Base-by-base conservation (phyloP, 2,888 invertebrate species). In the Dugesia japonica region DNA sequence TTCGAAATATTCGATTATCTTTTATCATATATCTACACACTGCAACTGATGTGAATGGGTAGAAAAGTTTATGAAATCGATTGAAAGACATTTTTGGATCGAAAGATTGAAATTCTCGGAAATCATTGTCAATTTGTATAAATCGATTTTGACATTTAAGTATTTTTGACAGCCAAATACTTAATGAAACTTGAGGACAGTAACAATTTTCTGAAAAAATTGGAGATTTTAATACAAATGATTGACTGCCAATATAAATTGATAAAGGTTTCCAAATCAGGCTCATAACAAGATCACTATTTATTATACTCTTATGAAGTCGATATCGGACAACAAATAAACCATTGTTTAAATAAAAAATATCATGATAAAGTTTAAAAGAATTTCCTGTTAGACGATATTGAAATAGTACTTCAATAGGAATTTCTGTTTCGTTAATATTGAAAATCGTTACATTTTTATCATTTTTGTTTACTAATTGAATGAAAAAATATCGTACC, bases 11-110 rank as follows among this genome's bases (percentile, higher is more conserved):
- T 83, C 89, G 85, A 84, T 94, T 94, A 80, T 89, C 85, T 84
- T 91, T 90, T 9, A 94, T 86, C 9, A 90, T 88, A 85, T 94
- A 95, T 84, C 94, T 91, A 82, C 94, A 94, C 81, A 94, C 87
- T 81, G 93, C 93, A 79, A 91, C 82, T 78, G 90, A 89, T 83
- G 91, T 88, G 83, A 90, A 93, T 20, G 56, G 56, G 17, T 56
- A 56, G 17, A 9, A 56, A 13, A n/a, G 7, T 13, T 56, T 56
- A n/a, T 20, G 17, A 79, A 88, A 88, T 80, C 89, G 84, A 73
- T 91, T 84, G 23, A 90, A 88, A 83, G 88, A 87, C 72, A 85
- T 81, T 79, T 88, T 87, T 86, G 92, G 91, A 84, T 92, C 87
- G 0, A 93, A 86, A 71, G 79, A 72, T 0, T 86, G 82, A 84